Percentiles rank a stretch among this genome's conserved stretches.
Conservation (phyloP, 35 echinoderm and acorn worm species). For the Ophiothrix spiculata region DNA sequence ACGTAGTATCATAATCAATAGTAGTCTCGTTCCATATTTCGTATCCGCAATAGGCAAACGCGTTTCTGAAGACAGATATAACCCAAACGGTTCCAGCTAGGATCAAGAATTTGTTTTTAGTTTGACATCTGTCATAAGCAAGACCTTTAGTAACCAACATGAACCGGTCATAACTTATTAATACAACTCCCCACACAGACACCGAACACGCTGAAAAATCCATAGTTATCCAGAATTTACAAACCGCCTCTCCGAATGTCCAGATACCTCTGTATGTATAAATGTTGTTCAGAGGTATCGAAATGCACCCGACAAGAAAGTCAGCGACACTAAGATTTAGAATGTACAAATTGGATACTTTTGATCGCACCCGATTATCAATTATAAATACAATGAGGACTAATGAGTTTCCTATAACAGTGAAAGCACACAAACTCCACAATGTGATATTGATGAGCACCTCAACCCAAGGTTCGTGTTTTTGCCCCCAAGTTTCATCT, state of each 20-base stretch:
- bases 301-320: constrained; percentile 25
- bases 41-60: neutral
- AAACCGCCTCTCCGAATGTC: constrained; percentile 38
- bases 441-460: neutral
- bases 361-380: neutral
- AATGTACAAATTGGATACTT: constrained; percentile 39
- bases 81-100: neutral
- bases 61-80: neutral
- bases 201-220: constrained; percentile 16
- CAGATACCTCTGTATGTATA: constrained; percentile 14
- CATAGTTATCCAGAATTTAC: constrained; percentile 26
- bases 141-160: constrained; percentile 35
- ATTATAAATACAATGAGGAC: constrained; percentile 19
- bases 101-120: neutral
- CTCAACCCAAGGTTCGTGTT: neutral
- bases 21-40: neutral
- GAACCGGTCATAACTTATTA: constrained; percentile 33
- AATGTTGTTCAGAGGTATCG: constrained; percentile 30
- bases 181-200: constrained; percentile 12
- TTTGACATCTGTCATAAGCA: constrained; percentile 11
- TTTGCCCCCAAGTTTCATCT: neutral
- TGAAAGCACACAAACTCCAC: neutral
- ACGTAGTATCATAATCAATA: neutral
- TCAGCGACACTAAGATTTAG: constrained; percentile 42
- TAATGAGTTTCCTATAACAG: constrained; percentile 28